Percentiles rank a stretch among this genome's conserved stretches.
phyloP scores from a whole-genome alignment of 2,888 invertebrate species.

The Heterodera filipjevi region DNA sequence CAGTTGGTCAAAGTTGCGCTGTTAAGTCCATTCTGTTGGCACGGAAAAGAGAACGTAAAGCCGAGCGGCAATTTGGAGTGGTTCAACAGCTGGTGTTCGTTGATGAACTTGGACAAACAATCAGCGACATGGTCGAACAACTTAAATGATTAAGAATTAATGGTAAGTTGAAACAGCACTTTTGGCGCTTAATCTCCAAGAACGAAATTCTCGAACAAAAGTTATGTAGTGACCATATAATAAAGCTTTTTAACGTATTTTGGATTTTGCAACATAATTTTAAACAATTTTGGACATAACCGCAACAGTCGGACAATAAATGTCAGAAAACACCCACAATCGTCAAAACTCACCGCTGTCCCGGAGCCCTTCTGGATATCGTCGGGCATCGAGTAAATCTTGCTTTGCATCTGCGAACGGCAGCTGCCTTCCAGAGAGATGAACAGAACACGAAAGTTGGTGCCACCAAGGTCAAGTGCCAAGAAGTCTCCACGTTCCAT shows the following conservation, averaged over 20 bases:
- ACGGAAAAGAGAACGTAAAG: slow-evolving; percentile 70
- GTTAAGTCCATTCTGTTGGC: slow-evolving; percentile 67
- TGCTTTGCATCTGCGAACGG: slow-evolving; percentile 80
- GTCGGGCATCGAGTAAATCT: slow-evolving; percentile 93
- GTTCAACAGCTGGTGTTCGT: slow-evolving; percentile 64
- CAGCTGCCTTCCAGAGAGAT: slow-evolving; percentile 69
- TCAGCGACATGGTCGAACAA: slow-evolving; percentile 70
- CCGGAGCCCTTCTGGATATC: slow-evolving; percentile 92
- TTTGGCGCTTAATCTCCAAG: too few species aligned
- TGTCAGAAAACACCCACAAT: too few species aligned
- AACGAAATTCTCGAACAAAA: too few species aligned
- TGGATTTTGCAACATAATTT: too few species aligned
- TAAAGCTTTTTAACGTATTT: too few species aligned
- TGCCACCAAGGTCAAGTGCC: slow-evolving; percentile 94
- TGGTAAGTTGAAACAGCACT: too few species aligned
- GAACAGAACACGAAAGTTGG: slow-evolving; percentile 92
- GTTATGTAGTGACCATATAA: too few species aligned
- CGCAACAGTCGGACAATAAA: too few species aligned
- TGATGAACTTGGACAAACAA: slow-evolving; percentile 68
- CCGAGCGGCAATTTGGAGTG: slow-evolving; percentile 67
- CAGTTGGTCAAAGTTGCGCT: slow-evolving; percentile 67
- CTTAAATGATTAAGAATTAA: slow-evolving; percentile 58
- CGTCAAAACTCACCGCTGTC: slow-evolving; percentile 69
- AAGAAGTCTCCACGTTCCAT: slow-evolving; percentile 82
- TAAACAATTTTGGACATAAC: too few species aligned